Evolutionary conservation across 2,113 vertebrate species (phyloP).

Genomic region (Xiphophorus couchianus): DNA sequence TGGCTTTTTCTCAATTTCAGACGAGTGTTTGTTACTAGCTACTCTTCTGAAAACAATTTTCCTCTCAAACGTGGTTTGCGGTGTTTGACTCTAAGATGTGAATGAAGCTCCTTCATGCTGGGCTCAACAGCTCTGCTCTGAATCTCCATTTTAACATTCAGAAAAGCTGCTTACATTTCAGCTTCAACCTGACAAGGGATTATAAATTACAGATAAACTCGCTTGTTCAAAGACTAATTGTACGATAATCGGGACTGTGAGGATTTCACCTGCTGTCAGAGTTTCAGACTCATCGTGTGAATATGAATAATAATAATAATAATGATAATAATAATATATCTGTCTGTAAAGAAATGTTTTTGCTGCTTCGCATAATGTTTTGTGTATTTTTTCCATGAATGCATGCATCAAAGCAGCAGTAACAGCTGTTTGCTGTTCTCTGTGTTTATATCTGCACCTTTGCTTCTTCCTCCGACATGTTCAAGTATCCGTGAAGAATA

Average conservation of each 20-base stretch:
- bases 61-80: not conserved
- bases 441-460: slow-evolving; percentile 13
- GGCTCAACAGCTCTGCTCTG: not conserved
- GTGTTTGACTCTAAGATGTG: not conserved
- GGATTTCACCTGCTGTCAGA: slow-evolving; percentile 9
- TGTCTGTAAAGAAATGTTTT: slow-evolving; percentile 11
- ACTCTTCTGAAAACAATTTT: too few relatives aligned
- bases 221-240: not conserved
- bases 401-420: not conserved
- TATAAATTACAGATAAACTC: not conserved
- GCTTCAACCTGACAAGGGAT: not conserved
- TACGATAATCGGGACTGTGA: not conserved
- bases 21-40: not conserved
- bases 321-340: slow-evolving; percentile 1
- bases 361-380: not conserved
- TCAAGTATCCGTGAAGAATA: slow-evolving; percentile 1
- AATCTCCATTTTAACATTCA: not conserved
- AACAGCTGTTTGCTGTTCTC: not conserved
- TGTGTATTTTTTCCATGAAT: slow-evolving; percentile 1
- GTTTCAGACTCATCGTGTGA: slow-evolving; percentile 5
- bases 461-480: slow-evolving; percentile 9
- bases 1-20: not conserved
- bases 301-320: slow-evolving; percentile 17
- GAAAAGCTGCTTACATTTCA: not conserved
- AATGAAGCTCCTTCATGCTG: not conserved